Evolutionary conservation across 1,140 invertebrate species (phyloP).

Genomic region (Solen grandis): DNA sequence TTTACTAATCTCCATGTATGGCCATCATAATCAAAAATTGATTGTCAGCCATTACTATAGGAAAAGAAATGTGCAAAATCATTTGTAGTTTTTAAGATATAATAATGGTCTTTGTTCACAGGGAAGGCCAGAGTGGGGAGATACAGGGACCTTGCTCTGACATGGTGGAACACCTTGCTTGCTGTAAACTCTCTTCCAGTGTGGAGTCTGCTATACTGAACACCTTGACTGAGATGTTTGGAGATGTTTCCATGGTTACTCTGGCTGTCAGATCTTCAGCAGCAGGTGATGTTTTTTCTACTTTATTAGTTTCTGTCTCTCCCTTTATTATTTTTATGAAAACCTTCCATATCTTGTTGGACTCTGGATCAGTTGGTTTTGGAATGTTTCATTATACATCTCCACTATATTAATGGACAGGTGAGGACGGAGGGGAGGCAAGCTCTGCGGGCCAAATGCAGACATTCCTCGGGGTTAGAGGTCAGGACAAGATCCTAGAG

Average conservation of each 20-base stretch:
- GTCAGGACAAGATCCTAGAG: constrained; percentile 80
- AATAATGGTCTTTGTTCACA: constrained; percentile 7
- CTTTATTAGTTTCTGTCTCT: too few relatives aligned
- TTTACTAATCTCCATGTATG: too few relatives aligned
- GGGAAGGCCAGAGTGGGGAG: not conserved
- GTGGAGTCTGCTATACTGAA: constrained; percentile 70
- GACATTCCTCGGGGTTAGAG: constrained; percentile 86
- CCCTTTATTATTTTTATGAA: too few relatives aligned
- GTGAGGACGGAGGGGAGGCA: constrained; percentile 88
- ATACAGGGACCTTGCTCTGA: constrained; percentile 52
- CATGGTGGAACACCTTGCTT: constrained; percentile 56
- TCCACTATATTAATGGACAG: constrained; percentile 62
- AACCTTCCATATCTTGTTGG: too few relatives aligned
- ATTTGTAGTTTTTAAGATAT: too few relatives aligned
- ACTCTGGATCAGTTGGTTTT: too few relatives aligned
- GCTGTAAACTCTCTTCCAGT: constrained; percentile 13
- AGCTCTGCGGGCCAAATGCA: constrained; percentile 93
- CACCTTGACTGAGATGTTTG: constrained; percentile 72
- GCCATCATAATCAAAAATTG: too few relatives aligned
- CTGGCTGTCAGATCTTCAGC: constrained; percentile 86
- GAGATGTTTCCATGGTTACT: constrained; percentile 51
- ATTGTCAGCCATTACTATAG: too few relatives aligned
- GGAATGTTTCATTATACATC: too few relatives aligned
- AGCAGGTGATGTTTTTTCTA: constrained; percentile 81
- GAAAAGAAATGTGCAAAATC: too few relatives aligned